A percentile compares a stretch with the other conserved stretches of the same genome.
Conservation (phyloP, 1,140 invertebrate genomes). For the Trichonephila inaurata region DNA sequence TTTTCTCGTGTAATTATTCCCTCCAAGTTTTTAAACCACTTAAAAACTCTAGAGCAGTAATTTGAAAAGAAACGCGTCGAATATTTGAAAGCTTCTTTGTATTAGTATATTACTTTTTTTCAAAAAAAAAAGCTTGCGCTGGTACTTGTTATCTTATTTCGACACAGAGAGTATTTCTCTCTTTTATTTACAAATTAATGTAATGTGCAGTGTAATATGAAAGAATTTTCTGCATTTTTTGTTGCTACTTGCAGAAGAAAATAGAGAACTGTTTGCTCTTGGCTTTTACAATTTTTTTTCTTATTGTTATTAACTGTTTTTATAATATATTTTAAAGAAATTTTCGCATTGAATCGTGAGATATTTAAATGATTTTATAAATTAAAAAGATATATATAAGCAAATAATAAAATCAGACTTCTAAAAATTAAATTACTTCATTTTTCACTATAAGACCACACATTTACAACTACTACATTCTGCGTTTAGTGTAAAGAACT, state of each 20-base stretch:
- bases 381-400: too few species aligned
- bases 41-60: conserved; percentile 25
- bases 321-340: too few species aligned
- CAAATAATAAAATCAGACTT: too few species aligned
- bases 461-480: too few species aligned
- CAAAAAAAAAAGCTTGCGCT: background rate
- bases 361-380: too few species aligned
- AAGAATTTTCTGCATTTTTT: background rate
- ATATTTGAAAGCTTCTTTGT: background rate
- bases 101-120: background rate
- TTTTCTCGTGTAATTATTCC: background rate
- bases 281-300: too few species aligned
- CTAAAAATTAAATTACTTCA: too few species aligned
- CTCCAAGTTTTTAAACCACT: conserved; percentile 14
- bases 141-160: background rate
- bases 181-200: background rate
- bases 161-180: background rate
- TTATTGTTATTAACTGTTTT: too few species aligned
- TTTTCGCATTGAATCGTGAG: too few species aligned
- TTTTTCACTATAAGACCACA: too few species aligned
- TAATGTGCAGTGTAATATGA: background rate
- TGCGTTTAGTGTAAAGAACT: too few species aligned
- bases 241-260: background rate
- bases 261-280: background rate
- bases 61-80: background rate